phyloP scores from a whole-genome alignment of 2,797 vertebrate species.

The Cottoperca gobio region DNA sequence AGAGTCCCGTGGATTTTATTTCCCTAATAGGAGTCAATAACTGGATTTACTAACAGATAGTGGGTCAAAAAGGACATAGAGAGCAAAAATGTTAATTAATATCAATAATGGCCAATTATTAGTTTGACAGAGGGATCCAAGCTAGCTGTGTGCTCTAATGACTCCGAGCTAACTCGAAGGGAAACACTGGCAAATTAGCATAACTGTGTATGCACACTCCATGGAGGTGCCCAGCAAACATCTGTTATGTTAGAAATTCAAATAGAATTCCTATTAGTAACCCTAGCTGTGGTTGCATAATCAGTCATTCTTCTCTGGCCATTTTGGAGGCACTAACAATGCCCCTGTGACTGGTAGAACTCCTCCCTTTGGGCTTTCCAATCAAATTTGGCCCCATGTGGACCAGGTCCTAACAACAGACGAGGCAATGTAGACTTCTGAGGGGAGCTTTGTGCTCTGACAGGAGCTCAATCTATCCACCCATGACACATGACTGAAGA shows the following conservation, averaged over 20 bases:
- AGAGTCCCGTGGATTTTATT: conserved; percentile 90
- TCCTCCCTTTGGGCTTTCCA: conserved; percentile 88
- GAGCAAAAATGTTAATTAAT: conserved; percentile 99
- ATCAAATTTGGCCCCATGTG: conserved; percentile 88
- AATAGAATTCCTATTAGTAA: conserved; percentile 96
- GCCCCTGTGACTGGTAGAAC: conserved; percentile 87
- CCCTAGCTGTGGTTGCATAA: conserved; percentile 93
- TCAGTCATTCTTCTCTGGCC: conserved; percentile 94
- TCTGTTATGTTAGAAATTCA: conserved; percentile 99
- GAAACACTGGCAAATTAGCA: conserved; percentile 97
- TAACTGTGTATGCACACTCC: conserved; percentile 94
- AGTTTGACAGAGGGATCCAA: conserved; percentile 99
- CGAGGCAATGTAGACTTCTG: conserved; percentile 83
- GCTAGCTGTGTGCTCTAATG: conserved; percentile 98
- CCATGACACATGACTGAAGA: conserved; percentile 81
- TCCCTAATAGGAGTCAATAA: conserved; percentile 97
- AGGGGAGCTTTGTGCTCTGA: conserved; percentile 86
- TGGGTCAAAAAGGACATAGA: conserved; percentile 94
- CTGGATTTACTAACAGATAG: conserved; percentile 99
- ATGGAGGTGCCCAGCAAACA: conserved; percentile 96
- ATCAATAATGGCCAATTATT: conserved; percentile 99
- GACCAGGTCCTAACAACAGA: conserved; percentile 86
- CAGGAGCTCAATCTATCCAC: conserved; percentile 84
- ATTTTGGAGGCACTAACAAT: conserved; percentile 94
- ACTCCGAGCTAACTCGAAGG: conserved; percentile 96